phyloP scores from a whole-genome alignment of 1,140 invertebrate species.

The Homarus americanus region DNA sequence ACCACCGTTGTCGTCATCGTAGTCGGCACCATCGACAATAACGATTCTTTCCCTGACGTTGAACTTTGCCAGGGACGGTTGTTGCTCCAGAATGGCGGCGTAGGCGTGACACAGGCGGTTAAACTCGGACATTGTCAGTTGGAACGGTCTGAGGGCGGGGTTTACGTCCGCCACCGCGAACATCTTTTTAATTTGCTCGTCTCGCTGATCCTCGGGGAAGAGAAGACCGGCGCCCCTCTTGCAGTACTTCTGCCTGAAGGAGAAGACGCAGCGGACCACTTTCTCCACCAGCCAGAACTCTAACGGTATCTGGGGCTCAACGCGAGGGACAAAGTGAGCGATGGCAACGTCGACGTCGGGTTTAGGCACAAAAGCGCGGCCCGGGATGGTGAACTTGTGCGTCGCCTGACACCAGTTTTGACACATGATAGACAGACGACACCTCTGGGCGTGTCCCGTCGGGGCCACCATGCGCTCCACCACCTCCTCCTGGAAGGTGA shows the following conservation, averaged over 20 bases:
- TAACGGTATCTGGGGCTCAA: slow-evolving; percentile 86
- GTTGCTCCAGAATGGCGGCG: slow-evolving; percentile 74
- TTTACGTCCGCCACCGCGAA: slow-evolving; percentile 87
- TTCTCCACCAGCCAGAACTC: slow-evolving; percentile 95
- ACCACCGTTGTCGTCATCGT: not conserved
- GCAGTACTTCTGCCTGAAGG: slow-evolving; percentile 89
- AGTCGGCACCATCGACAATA: not conserved
- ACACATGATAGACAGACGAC: slow-evolving; percentile 94
- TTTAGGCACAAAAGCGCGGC: slow-evolving; percentile 92
- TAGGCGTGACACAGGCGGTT: slow-evolving; percentile 88
- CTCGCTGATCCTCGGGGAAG: slow-evolving; percentile 85
- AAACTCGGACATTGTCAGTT: slow-evolving; percentile 89
- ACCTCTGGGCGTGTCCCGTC: slow-evolving; percentile 84
- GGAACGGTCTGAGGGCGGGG: slow-evolving; percentile 83
- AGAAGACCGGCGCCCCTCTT: slow-evolving; percentile 79
- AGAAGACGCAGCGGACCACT: slow-evolving; percentile 91
- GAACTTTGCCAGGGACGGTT: slow-evolving; percentile 39
- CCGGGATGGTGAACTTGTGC: slow-evolving; percentile 92
- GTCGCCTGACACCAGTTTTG: slow-evolving; percentile 93
- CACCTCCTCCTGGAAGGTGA: slow-evolving; percentile 97
- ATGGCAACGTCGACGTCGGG: slow-evolving; percentile 98
- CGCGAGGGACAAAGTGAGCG: slow-evolving; percentile 90
- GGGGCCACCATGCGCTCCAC: slow-evolving; percentile 92
- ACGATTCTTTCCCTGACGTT: not conserved
- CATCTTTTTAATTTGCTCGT: slow-evolving; percentile 84